phyloP scores from a whole-genome alignment of 1,140 invertebrate species.

The Nymphalis io region DNA sequence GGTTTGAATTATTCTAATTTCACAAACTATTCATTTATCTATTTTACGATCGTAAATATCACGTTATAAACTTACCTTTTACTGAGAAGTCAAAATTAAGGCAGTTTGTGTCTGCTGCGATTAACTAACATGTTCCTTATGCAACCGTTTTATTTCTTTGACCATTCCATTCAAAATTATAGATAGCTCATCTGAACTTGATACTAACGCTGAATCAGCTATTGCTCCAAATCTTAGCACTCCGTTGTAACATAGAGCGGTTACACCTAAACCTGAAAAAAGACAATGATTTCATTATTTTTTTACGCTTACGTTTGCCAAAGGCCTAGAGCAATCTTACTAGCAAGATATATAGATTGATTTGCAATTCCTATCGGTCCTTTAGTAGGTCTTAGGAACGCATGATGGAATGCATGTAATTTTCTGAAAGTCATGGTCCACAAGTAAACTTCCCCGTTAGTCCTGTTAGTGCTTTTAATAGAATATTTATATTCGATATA shows the following conservation, averaged over 20 bases:
- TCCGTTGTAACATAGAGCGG: constrained; percentile 65
- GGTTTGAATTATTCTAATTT: background rate
- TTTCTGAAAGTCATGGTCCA: too few species aligned
- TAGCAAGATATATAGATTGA: too few species aligned
- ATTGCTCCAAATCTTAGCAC: constrained; percentile 63
- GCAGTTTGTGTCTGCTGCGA: constrained; percentile 13
- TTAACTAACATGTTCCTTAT: constrained; percentile 43
- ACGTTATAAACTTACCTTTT: constrained; percentile 45
- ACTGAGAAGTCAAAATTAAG: constrained; percentile 52
- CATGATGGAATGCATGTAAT: too few species aligned
- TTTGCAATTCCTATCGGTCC: too few species aligned
- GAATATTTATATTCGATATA: too few species aligned
- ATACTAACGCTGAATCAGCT: constrained; percentile 61
- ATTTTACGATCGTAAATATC: background rate
- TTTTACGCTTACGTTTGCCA: too few species aligned
- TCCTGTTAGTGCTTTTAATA: too few species aligned
- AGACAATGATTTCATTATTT: background rate
- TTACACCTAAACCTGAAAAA: constrained; percentile 67
- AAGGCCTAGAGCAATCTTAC: too few species aligned
- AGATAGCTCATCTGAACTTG: constrained; percentile 52
- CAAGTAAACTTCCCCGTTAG: too few species aligned
- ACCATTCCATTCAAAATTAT: constrained; percentile 64
- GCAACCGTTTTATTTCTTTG: constrained; percentile 57
- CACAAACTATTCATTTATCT: background rate
- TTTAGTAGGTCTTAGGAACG: too few species aligned